Percentiles rank a stretch among this genome's conserved stretches.
phyloP scores from a whole-genome alignment of 2,797 vertebrate species.

The Menidia menidia region DNA sequence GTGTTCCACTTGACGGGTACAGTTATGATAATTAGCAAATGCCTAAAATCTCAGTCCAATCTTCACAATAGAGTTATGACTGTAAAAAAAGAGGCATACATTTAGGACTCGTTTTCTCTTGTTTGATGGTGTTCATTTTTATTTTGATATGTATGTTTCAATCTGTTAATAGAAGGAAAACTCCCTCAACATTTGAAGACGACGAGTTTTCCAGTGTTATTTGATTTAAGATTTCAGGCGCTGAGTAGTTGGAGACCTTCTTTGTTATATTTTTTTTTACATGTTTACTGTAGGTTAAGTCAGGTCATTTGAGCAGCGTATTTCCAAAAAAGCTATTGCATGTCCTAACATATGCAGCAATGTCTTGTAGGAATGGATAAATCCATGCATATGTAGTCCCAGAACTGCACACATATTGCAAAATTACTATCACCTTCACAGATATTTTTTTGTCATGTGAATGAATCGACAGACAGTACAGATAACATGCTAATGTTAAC shows the following conservation, averaged over 20 bases:
- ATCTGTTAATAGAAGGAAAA: too few relatives aligned
- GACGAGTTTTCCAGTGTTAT: too few relatives aligned
- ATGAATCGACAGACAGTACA: neutral
- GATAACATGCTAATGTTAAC: too few relatives aligned
- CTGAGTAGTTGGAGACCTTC: too few relatives aligned
- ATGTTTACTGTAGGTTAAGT: too few relatives aligned
- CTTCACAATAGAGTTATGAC: neutral
- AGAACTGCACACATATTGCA: neutral
- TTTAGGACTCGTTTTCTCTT: neutral
- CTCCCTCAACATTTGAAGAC: too few relatives aligned
- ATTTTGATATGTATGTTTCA: too few relatives aligned
- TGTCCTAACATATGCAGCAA: neutral
- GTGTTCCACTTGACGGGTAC: too few relatives aligned
- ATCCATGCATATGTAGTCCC: neutral
- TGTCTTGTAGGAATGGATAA: neutral
- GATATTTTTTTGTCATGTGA: neutral
- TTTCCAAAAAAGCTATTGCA: neutral
- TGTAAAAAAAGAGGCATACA: neutral
- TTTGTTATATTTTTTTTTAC: too few relatives aligned
- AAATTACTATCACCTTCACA: neutral
- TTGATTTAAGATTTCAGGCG: too few relatives aligned
- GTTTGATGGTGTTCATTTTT: too few relatives aligned
- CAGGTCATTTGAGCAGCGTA: too few relatives aligned
- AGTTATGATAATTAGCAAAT: neutral
- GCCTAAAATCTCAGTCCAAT: neutral